phyloP scores from a whole-genome alignment of 2,888 invertebrate species.

The Hydroisotoma schaefferi region DNA sequence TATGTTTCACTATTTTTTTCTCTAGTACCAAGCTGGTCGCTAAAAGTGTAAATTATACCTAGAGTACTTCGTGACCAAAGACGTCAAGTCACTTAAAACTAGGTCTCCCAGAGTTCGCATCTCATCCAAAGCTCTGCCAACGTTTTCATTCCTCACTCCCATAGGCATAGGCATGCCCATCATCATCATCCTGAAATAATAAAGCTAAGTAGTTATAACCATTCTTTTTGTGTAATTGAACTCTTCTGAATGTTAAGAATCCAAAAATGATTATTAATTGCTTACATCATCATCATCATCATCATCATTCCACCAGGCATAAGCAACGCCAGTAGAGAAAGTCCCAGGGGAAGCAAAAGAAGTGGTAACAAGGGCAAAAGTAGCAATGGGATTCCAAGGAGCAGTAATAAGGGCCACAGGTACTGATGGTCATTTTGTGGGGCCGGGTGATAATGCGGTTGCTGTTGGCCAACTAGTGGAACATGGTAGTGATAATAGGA shows the following conservation, averaged over 20 bases:
- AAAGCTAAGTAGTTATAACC: not conserved
- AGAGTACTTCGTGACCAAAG: conserved; percentile 33
- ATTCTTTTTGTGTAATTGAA: not conserved
- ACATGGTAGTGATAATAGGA: conserved; percentile 48
- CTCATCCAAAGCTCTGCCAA: conserved; percentile 24
- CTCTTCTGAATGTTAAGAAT: not conserved
- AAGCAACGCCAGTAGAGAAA: conserved; percentile 42
- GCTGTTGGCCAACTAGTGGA: conserved; percentile 45
- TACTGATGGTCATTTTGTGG: conserved; percentile 30
- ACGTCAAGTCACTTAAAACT: conserved; percentile 27
- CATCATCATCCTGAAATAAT: conserved; percentile 25
- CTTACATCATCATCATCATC: conserved; percentile 14
- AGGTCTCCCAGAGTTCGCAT: conserved; percentile 39
- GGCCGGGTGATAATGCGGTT: conserved; percentile 34
- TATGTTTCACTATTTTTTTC: no score
- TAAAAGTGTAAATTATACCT: conserved; percentile 24
- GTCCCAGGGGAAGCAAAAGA: conserved; percentile 40
- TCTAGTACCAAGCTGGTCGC: no score
- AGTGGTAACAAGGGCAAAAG: conserved; percentile 41
- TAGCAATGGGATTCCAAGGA: conserved; percentile 40
- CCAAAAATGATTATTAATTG: not conserved
- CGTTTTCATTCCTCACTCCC: conserved; percentile 12
- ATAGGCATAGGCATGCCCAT: conserved; percentile 21
- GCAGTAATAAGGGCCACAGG: conserved; percentile 34
- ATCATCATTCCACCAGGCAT: conserved; percentile 42